These are phyloP conservation scores for Ectemnius continuus DNA, from an alignment of 2,888 invertebrate species.

Conservation along the genomic window DNA sequence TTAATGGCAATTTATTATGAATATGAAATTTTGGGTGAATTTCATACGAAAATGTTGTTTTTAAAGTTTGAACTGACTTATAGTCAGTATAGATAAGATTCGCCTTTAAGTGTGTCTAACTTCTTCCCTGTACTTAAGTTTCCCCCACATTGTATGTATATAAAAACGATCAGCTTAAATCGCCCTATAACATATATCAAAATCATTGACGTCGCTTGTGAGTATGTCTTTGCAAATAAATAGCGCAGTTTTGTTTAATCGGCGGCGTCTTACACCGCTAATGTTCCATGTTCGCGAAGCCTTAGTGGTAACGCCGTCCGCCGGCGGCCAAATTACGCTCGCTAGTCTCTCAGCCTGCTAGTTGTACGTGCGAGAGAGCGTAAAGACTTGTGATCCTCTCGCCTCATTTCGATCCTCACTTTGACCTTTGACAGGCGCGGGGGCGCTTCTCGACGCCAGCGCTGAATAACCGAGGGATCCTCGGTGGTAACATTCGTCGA, in stretches of 20 bases:
- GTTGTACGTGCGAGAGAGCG: conserved; percentile 27
- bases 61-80: too few relatives aligned
- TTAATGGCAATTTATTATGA: too few relatives aligned
- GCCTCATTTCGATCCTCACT: conserved; percentile 37
- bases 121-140: too few relatives aligned
- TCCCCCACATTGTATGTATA: too few relatives aligned
- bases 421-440: conserved; percentile 34
- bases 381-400: conserved; percentile 52
- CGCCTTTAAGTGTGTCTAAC: too few relatives aligned
- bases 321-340: conserved; percentile 44
- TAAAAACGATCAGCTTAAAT: too few relatives aligned
- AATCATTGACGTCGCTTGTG: too few relatives aligned
- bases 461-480: conserved; percentile 22
- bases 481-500: not conserved
- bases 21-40: too few relatives aligned
- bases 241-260: conserved; percentile 60
- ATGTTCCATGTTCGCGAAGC: conserved; percentile 46
- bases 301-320: conserved; percentile 34
- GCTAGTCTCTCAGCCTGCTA: conserved; percentile 14
- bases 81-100: too few relatives aligned
- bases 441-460: conserved; percentile 7
- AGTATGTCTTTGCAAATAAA: too few relatives aligned
- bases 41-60: too few relatives aligned
- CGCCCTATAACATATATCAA: too few relatives aligned
- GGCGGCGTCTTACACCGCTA: conserved; percentile 53